Evolutionary conservation across 92 coral and sea anemone genomes (phyloP).

Genomic region (Pocillopora grandis): DNA sequence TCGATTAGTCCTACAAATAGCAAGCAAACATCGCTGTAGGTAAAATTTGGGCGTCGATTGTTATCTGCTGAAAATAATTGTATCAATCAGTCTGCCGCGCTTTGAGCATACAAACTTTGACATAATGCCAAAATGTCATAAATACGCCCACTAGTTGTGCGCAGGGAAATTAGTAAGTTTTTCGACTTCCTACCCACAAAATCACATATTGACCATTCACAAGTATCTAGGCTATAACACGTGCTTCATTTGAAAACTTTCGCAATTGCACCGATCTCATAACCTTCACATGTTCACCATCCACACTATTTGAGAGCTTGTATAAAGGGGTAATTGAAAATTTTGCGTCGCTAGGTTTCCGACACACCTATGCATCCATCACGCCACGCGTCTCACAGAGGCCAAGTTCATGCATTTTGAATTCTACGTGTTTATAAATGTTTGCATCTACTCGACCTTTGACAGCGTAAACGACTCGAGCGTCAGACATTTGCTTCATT

Average conservation of each 20-base stretch:
- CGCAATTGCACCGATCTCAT: too few species aligned
- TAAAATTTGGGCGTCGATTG: background rate
- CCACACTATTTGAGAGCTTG: too few species aligned
- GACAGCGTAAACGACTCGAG: background rate
- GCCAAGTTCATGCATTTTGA: background rate
- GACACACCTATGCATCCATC: background rate
- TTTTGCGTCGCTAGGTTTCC: slow-evolving; percentile 15
- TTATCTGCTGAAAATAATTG: background rate
- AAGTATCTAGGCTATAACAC: too few species aligned
- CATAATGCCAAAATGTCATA: slow-evolving; percentile 18
- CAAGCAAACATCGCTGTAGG: background rate
- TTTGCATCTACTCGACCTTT: background rate
- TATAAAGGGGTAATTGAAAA: background rate
- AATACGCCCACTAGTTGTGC: too few species aligned
- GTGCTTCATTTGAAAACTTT: too few species aligned
- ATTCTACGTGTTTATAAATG: background rate
- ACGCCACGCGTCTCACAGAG: background rate
- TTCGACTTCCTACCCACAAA: background rate
- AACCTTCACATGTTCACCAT: too few species aligned
- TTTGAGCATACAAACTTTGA: background rate
- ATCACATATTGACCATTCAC: too few species aligned
- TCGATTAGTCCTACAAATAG: background rate
- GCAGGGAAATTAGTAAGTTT: too few species aligned
- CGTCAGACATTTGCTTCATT: background rate
- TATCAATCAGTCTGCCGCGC: background rate